phyloP scores from a whole-genome alignment of 2,797 vertebrate species.

The Malacoraja senta region DNA sequence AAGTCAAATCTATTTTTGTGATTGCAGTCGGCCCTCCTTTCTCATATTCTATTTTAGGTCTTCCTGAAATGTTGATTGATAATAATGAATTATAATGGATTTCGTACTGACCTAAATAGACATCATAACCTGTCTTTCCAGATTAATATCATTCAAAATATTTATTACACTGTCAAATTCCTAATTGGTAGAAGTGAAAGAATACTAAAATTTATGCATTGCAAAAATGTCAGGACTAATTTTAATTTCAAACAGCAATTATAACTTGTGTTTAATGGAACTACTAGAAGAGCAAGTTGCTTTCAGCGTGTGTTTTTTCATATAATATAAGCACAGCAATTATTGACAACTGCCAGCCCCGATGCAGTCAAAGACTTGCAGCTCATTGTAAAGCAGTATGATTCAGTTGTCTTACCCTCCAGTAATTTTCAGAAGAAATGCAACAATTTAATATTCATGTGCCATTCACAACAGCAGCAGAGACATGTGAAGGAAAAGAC shows the following conservation, averaged over 20 bases:
- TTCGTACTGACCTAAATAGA: slow-evolving; percentile 25
- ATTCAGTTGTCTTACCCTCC: background rate
- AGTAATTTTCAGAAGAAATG: background rate
- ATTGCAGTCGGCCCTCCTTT: background rate
- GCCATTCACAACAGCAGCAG: background rate
- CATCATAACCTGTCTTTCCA: slow-evolving; percentile 27
- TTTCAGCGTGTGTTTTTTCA: background rate
- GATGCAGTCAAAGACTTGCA: background rate
- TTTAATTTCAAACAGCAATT: slow-evolving; percentile 35
- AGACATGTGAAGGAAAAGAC: background rate
- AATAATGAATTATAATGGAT: slow-evolving; percentile 29
- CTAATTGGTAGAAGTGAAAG: slow-evolving; percentile 30
- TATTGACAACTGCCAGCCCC: background rate
- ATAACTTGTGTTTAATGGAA: background rate
- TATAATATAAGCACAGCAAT: slow-evolving; percentile 22
- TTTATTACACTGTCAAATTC: slow-evolving; percentile 27
- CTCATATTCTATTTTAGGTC: slow-evolving; percentile 23
- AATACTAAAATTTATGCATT: slow-evolving; percentile 29
- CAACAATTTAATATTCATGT: slow-evolving; percentile 3
- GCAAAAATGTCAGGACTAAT: slow-evolving; percentile 23
- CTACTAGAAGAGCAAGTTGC: slow-evolving; percentile 16
- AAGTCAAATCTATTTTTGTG: background rate
- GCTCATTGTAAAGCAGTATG: background rate
- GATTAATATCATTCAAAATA: slow-evolving; percentile 34
- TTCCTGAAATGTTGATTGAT: slow-evolving; percentile 6